phyloP scores from a whole-genome alignment of 2,113 vertebrate genomes.

The Willisornis vidua region DNA sequence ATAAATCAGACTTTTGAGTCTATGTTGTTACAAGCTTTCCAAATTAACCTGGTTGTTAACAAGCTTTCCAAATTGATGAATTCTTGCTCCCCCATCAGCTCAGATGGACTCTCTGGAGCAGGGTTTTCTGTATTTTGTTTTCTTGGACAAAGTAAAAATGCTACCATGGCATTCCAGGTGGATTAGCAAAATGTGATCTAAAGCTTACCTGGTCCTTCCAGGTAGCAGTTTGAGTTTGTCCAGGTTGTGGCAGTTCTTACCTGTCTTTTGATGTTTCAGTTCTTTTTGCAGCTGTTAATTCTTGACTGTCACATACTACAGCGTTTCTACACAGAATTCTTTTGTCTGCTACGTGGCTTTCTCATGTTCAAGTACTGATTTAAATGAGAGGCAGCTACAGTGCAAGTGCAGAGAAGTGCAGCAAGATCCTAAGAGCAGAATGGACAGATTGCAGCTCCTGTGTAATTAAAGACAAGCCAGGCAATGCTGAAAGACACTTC shows the following conservation, averaged over 20 bases:
- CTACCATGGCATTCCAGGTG: neutral
- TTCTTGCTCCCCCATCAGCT: neutral
- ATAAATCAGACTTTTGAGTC: neutral
- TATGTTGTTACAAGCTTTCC: neutral
- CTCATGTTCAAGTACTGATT: neutral
- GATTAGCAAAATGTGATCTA: neutral
- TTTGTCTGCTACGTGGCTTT: neutral
- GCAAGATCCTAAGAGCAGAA: neutral
- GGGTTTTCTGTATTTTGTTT: neutral
- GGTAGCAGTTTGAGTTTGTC: neutral
- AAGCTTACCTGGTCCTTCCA: neutral
- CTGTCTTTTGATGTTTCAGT: neutral
- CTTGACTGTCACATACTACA: neutral
- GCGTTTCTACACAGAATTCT: neutral
- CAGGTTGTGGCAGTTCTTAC: neutral
- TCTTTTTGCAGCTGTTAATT: neutral
- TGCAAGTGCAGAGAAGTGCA: neutral
- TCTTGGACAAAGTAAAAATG: neutral
- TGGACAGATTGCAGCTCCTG: neutral
- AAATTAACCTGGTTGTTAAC: neutral
- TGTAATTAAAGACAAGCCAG: neutral
- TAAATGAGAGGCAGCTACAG: neutral
- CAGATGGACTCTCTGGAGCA: neutral
- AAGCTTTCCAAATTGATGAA: neutral
- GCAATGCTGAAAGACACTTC: neutral